Conservation (phyloP, 64 coral and sea anemone species). For the Stichodactyla mertensii region DNA sequence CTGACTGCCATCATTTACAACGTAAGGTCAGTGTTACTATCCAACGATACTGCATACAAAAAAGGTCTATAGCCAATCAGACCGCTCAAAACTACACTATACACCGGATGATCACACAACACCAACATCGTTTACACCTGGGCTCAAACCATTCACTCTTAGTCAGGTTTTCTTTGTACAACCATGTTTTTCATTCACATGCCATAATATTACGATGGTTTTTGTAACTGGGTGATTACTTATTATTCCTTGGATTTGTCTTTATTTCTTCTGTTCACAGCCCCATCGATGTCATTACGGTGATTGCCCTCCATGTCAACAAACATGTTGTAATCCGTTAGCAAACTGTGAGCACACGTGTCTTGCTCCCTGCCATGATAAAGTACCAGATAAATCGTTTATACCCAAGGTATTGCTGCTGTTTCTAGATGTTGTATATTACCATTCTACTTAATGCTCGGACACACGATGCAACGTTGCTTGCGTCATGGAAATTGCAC, state of each 20-base stretch:
- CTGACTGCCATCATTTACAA: constrained; percentile 83
- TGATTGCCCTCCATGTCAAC: constrained; percentile 68
- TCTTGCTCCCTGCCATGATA: constrained; percentile 79
- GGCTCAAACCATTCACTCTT: too few species aligned
- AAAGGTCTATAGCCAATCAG: neutral
- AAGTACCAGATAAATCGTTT: constrained; percentile 29
- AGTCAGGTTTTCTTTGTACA: too few species aligned
- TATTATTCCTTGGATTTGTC: neutral
- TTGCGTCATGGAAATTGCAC: too few species aligned
- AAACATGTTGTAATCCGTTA: constrained; percentile 44
- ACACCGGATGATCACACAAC: too few species aligned
- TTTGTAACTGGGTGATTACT: neutral
- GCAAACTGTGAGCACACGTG: constrained; percentile 61
- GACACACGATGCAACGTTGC: too few species aligned
- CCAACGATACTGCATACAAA: neutral
- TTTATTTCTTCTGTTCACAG: constrained; percentile 8
- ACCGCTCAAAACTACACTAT: too few species aligned
- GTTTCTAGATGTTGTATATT: neutral
- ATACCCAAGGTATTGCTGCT: constrained; percentile 31
- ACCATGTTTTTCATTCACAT: too few species aligned
- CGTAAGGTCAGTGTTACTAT: constrained; percentile 58
- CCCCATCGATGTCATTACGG: constrained; percentile 92
- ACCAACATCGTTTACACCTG: too few species aligned
- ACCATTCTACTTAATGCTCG: neutral
- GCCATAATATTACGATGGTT: too few species aligned